phyloP scores from a whole-genome alignment of 1,140 invertebrate genomes.

The Leptoteleia sp. region DNA sequence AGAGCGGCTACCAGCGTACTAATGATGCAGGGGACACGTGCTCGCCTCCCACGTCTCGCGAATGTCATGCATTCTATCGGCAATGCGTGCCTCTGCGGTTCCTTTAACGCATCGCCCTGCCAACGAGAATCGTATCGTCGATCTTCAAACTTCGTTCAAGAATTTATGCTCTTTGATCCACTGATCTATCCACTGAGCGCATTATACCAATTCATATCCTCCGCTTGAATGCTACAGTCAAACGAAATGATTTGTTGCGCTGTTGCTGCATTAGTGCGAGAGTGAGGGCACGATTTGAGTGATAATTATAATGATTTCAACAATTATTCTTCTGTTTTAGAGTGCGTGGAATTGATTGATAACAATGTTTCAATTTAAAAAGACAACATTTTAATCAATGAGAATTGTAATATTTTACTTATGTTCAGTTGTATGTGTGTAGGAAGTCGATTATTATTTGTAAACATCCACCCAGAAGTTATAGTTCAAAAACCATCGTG shows the following conservation, averaged over 20 bases:
- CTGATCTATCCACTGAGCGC: slow-evolving; percentile 19
- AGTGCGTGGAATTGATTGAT: no score
- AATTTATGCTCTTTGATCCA: slow-evolving; percentile 39
- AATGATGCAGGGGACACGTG: slow-evolving; percentile 75
- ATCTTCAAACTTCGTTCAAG: slow-evolving; percentile 48
- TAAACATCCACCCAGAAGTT: no score
- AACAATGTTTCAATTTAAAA: no score
- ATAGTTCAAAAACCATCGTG: no score
- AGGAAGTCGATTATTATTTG: no score
- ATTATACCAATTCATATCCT: slow-evolving; percentile 27
- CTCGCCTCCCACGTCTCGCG: slow-evolving; percentile 70
- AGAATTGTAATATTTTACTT: no score
- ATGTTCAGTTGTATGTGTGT: no score
- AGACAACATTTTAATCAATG: no score
- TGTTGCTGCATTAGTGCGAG: background rate
- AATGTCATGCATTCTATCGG: slow-evolving; percentile 66
- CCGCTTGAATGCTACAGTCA: background rate
- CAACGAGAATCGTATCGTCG: slow-evolving; percentile 42
- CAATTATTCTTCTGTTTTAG: no score
- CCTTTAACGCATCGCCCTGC: slow-evolving; percentile 60
- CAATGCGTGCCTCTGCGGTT: slow-evolving; percentile 54
- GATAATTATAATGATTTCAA: no score
- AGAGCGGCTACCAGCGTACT: slow-evolving; percentile 68
- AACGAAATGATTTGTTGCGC: slow-evolving; percentile 15
- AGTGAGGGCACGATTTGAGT: no score